Percentiles rank a stretch among this genome's conserved stretches.
phyloP scores from a whole-genome alignment of 2,113 vertebrate genomes.

The Brachyhypopomus gauderio region DNA sequence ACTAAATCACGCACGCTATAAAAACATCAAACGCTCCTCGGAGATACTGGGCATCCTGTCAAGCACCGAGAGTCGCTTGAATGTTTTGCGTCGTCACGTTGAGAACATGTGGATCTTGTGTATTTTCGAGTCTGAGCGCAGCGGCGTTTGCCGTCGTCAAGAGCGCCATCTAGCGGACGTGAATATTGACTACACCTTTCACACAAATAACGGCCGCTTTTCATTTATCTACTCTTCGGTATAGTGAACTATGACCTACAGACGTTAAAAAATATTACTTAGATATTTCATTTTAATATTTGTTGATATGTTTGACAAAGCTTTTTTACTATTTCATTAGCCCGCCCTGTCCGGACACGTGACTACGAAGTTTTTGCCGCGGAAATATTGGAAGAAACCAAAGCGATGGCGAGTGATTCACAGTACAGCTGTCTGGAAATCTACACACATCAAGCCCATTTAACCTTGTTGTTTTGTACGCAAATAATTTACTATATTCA shows the following conservation, averaged over 20 bases:
- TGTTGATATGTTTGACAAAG: no score
- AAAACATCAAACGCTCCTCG: no score
- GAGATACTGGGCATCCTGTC: background rate
- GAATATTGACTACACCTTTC: no score
- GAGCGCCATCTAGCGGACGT: constrained; percentile 15
- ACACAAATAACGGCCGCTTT: no score
- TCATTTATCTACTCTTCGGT: no score
- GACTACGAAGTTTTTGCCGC: constrained; percentile 36
- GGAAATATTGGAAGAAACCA: constrained; percentile 49
- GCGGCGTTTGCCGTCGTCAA: background rate
- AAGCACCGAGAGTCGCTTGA: background rate
- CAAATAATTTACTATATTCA: no score
- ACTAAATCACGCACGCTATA: no score
- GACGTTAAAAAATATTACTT: no score
- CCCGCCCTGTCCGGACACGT: background rate
- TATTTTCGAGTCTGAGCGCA: background rate
- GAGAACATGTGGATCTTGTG: constrained; percentile 12
- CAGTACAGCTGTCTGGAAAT: background rate
- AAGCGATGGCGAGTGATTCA: background rate
- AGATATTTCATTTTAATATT: no score
- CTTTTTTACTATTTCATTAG: no score
- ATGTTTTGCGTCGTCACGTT: background rate
- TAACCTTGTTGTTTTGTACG: background rate
- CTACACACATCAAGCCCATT: background rate
- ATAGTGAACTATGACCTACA: no score